A percentile compares a stretch with the other conserved stretches of the same genome.
phyloP scores from a whole-genome alignment of 2,888 invertebrate genomes.

The Phytoseiulus persimilis region DNA sequence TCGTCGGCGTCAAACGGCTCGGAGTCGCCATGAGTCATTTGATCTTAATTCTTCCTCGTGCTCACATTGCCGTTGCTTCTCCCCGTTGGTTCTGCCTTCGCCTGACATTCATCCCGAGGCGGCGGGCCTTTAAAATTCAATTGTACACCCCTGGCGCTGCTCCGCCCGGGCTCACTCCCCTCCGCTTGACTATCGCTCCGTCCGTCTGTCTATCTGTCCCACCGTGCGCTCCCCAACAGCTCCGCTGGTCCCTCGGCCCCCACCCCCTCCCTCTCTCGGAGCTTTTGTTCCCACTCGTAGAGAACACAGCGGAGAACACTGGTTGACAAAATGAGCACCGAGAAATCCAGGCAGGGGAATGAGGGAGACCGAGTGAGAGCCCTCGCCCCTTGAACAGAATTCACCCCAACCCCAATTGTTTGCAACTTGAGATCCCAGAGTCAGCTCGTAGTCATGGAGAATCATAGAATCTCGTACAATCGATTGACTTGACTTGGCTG shows the following conservation, averaged over 20 bases:
- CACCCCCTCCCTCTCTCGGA: neutral
- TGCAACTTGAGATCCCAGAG: too few species aligned
- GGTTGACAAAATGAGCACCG: neutral
- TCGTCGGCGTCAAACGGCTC: neutral
- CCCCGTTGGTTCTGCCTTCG: neutral
- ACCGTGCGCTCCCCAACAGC: neutral
- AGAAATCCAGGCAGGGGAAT: too few species aligned
- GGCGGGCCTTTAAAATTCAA: constrained; percentile 5
- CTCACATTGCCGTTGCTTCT: neutral
- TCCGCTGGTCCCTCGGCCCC: neutral
- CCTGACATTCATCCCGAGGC: neutral
- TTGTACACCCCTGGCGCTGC: neutral
- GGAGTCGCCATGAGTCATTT: neutral
- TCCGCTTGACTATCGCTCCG: neutral
- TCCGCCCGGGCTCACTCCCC: neutral
- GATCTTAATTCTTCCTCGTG: neutral
- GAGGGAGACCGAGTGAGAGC: too few species aligned
- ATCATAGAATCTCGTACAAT: too few species aligned
- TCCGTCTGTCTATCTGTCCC: neutral
- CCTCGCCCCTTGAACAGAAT: too few species aligned
- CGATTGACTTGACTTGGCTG: too few species aligned
- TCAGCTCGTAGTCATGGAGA: too few species aligned
- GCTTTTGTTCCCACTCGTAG: neutral
- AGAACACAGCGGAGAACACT: neutral
- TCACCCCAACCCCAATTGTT: too few species aligned